A percentile compares a stretch with the other conserved stretches of the same genome.
Conservation (phyloP, 2,113 vertebrate genomes). For the Bubalus kerabau region DNA sequence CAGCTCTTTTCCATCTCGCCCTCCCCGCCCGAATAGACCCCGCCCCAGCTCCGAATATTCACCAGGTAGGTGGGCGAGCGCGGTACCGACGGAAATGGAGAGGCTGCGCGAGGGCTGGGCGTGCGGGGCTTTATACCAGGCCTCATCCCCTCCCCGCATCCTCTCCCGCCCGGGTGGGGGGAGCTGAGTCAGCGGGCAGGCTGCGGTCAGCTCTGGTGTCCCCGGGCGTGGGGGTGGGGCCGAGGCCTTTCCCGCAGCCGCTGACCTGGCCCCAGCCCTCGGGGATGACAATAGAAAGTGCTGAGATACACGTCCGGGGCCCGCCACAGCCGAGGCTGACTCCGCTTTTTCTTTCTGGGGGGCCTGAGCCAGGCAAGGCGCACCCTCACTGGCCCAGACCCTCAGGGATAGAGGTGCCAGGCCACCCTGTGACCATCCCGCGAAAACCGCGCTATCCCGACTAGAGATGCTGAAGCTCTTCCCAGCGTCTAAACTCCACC, state of each 20-base stretch:
- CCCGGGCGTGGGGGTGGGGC: neutral
- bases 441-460: neutral
- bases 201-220: neutral
- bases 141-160: neutral
- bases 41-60: conserved; percentile 64
- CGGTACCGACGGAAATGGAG: conserved; percentile 41
- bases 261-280: conserved; percentile 24
- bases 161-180: neutral
- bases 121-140: conserved; percentile 75
- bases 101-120: conserved; percentile 38
- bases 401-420: conserved; percentile 28
- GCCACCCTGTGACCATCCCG: rapidly evolving
- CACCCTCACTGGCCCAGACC: neutral
- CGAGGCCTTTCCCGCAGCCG: conserved; percentile 63
- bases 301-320: conserved; percentile 68
- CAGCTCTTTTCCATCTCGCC: neutral
- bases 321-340: conserved; percentile 73
- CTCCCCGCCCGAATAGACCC: neutral
- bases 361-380: conserved; percentile 43
- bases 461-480: neutral
- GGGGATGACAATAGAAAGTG: conserved; percentile 72
- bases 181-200: conserved; percentile 60
- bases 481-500: neutral
- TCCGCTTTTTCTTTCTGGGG: conserved; percentile 72
- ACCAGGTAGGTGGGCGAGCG: conserved; percentile 63